Conservation (phyloP, 2,797 vertebrate species). For the Cynopterus sphinx region DNA sequence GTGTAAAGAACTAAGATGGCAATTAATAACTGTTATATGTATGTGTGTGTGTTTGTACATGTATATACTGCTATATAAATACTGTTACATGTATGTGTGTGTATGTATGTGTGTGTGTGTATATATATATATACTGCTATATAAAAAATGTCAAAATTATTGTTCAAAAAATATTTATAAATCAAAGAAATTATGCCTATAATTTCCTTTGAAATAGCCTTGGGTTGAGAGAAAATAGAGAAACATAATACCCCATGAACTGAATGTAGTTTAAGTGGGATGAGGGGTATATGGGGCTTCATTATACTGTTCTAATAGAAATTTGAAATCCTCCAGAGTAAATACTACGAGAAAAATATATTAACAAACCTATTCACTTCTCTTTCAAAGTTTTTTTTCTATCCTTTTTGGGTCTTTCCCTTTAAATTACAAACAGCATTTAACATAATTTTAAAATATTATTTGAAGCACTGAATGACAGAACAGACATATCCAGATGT, state of each 20-base stretch:
- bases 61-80: not conserved
- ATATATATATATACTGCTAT: not conserved
- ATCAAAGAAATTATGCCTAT: constrained; percentile 20
- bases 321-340: constrained; percentile 2
- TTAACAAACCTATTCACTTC: not conserved
- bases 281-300: not conserved
- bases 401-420: not conserved
- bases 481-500: not conserved
- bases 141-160: not conserved
- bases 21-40: not conserved
- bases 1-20: not conserved
- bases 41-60: not conserved
- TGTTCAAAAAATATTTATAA: constrained; percentile 33
- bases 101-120: not conserved
- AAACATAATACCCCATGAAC: not conserved
- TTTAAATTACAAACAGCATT: not conserved
- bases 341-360: not conserved
- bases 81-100: too few relatives aligned
- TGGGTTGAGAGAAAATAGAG: not conserved
- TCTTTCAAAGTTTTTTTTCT: constrained; percentile 11
- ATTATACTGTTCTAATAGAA: not conserved
- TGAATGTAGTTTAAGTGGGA: not conserved
- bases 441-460: constrained; percentile 22
- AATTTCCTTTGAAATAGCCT: constrained; percentile 25
- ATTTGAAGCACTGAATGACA: constrained; percentile 20